Evolutionary conservation across 2,113 vertebrate species (phyloP).

Genomic region (Perccottus glenii): DNA sequence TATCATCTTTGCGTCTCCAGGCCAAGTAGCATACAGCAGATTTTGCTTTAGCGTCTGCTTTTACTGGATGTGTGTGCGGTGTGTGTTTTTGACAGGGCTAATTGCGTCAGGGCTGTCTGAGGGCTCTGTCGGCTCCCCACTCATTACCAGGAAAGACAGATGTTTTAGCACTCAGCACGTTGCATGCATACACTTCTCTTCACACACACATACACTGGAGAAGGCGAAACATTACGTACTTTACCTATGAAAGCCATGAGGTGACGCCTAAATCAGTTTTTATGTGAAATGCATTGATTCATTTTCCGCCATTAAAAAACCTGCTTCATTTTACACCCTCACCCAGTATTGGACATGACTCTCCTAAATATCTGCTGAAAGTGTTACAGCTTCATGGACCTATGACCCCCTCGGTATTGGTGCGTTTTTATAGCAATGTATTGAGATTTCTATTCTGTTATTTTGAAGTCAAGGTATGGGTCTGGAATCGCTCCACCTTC

Average conservation of each 20-base stretch:
- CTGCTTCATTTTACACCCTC: constrained; percentile 49
- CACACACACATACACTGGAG: constrained; percentile 22
- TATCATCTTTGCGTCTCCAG: constrained; percentile 41
- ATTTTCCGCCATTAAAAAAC: constrained; percentile 61
- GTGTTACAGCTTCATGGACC: constrained; percentile 30
- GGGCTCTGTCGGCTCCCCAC: constrained; percentile 51
- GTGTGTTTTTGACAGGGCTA: constrained; percentile 45
- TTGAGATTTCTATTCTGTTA: background rate
- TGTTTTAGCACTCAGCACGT: constrained; percentile 65
- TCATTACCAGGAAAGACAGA: constrained; percentile 74
- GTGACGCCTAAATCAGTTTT: constrained; percentile 63
- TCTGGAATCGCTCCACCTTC: no score
- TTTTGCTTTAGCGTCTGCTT: constrained; percentile 38
- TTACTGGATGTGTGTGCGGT: background rate
- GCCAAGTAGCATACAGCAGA: constrained; percentile 45
- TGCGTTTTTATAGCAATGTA: constrained; percentile 37
- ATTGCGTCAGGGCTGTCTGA: constrained; percentile 61
- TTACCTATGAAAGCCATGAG: constrained; percentile 56
- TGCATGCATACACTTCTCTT: constrained; percentile 8
- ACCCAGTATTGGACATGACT: constrained; percentile 55
- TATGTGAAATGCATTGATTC: constrained; percentile 68
- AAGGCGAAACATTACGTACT: constrained; percentile 35
- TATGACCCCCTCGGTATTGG: constrained; percentile 22
- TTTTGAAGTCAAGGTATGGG: background rate
- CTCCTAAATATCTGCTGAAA: constrained; percentile 48